Conservation (phyloP, 1,140 invertebrate species). For the Drosophila ficusphila region DNA sequence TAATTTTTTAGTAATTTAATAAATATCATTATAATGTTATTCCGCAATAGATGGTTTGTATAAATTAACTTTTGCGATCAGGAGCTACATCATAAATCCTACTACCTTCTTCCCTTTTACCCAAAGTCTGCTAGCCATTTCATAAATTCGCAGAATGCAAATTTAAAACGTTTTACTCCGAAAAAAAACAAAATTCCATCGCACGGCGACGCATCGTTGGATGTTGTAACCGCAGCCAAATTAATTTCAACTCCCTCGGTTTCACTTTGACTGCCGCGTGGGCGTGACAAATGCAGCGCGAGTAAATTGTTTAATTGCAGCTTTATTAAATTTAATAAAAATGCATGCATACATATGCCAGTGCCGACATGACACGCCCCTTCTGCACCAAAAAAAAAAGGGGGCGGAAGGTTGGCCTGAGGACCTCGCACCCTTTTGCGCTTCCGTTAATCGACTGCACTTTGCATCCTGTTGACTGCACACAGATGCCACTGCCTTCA, state of each 20-base stretch:
- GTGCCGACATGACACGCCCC: slow-evolving; percentile 48
- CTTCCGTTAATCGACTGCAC: slow-evolving; percentile 78
- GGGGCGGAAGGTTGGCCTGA: background rate
- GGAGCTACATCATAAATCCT: too few species aligned
- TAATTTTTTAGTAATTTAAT: too few species aligned
- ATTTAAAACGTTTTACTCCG: slow-evolving; percentile 12
- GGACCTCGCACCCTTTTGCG: slow-evolving; percentile 36
- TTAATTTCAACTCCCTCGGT: slow-evolving; percentile 58
- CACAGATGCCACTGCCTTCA: slow-evolving; percentile 31
- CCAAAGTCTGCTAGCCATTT: slow-evolving; percentile 8
- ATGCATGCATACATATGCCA: slow-evolving; percentile 53
- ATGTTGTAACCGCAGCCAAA: slow-evolving; percentile 59
- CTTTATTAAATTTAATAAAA: slow-evolving; percentile 81
- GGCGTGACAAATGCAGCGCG: slow-evolving; percentile 67
- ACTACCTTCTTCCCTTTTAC: too few species aligned
- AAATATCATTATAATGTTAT: too few species aligned
- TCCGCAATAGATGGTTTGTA: background rate
- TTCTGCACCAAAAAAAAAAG: background rate
- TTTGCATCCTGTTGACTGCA: slow-evolving; percentile 68
- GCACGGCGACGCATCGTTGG: background rate
- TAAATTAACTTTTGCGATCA: background rate
- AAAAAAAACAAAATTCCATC: too few species aligned
- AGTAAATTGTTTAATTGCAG: slow-evolving; percentile 69
- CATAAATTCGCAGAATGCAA: slow-evolving; percentile 5
- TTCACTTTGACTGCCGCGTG: slow-evolving; percentile 13